These are phyloP conservation scores for Aulostomus chinensis DNA, from an alignment of 2,797 vertebrate species.

Conservation along the genomic window DNA sequence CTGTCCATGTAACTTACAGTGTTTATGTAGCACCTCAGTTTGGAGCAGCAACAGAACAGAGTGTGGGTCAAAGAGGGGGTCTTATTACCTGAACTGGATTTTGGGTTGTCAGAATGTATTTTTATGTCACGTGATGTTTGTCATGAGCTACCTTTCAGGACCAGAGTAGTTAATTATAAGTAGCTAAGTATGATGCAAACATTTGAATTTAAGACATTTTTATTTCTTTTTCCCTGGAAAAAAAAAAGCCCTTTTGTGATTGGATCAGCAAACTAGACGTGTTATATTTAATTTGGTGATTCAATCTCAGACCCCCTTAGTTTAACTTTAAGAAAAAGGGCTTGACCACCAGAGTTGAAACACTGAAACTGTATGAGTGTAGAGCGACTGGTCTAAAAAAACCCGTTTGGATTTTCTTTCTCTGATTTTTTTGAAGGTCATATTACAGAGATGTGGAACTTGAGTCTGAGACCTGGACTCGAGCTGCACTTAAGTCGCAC, in stretches of 20 bases:
- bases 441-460: too few relatives aligned
- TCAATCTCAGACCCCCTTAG: constrained; percentile 2
- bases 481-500: too few relatives aligned
- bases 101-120: constrained; percentile 35
- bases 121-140: constrained; percentile 30
- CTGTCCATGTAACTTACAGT: constrained; percentile 46
- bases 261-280: constrained; percentile 4
- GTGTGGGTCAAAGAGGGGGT: constrained; percentile 51
- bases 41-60: constrained; percentile 56
- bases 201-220: constrained; percentile 5
- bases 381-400: constrained; percentile 1
- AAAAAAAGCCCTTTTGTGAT: constrained; percentile 15
- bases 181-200: constrained; percentile 16
- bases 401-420: constrained; percentile 1
- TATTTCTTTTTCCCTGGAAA: not conserved
- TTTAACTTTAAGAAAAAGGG: constrained; percentile 22
- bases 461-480: too few relatives aligned
- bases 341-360: constrained; percentile 14
- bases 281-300: constrained; percentile 9
- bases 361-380: constrained; percentile 10
- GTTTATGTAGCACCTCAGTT: constrained; percentile 59
- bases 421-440: too few relatives aligned
- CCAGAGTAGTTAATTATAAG: constrained; percentile 24
- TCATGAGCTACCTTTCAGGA: constrained; percentile 57
- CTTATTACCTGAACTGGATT: constrained; percentile 44